phyloP scores from a whole-genome alignment of 2,113 vertebrate species.

The Promerops cafer region DNA sequence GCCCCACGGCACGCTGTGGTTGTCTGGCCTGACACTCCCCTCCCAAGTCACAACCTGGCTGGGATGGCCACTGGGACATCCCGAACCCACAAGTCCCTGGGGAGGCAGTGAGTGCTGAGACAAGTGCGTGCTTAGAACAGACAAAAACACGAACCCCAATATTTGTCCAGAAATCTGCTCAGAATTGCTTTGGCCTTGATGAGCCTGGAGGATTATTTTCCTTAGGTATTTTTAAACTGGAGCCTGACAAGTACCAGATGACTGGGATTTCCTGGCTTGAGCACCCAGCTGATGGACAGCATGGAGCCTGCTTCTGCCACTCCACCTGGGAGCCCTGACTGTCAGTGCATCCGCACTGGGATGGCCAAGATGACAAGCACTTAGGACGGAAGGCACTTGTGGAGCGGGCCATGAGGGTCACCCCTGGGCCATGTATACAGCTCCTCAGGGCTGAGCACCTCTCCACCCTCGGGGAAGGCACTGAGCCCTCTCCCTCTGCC shows the following conservation, averaged over 20 bases:
- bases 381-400: background rate
- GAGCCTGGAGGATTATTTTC: conserved; percentile 10
- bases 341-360: background rate
- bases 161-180: conserved; percentile 23
- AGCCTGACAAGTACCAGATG: background rate
- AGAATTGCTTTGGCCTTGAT: background rate
- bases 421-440: too few relatives aligned
- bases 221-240: conserved; percentile 18
- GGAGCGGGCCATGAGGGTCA: background rate
- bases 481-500: background rate
- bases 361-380: background rate
- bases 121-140: background rate
- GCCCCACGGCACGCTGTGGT: fast-evolving
- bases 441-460: background rate
- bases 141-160: background rate
- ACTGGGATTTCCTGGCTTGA: conserved; percentile 20
- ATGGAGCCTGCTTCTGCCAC: background rate
- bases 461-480: background rate
- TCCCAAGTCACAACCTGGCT: background rate
- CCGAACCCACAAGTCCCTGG: fast-evolving
- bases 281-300: fast-evolving
- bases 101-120: background rate
- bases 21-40: background rate
- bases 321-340: background rate
- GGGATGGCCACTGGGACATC: background rate